Conservation (phyloP, 1,140 invertebrate genomes). For the Bombus affinis region DNA sequence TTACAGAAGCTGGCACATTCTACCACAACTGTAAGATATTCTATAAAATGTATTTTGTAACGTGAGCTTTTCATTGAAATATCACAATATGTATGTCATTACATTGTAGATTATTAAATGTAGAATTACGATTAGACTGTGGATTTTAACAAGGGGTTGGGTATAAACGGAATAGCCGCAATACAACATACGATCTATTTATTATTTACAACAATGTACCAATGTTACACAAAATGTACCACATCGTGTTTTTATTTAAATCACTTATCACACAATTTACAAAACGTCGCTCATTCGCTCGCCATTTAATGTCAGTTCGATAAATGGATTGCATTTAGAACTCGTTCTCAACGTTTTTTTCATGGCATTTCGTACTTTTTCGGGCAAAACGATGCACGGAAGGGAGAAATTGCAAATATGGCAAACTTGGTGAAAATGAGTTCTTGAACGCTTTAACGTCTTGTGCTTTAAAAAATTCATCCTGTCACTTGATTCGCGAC, state of each 20-base stretch:
- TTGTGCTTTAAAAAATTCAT: not conserved
- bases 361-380: not conserved
- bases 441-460: not conserved
- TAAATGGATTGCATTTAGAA: slow-evolving; percentile 48
- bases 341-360: slow-evolving; percentile 21
- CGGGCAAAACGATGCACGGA: not conserved
- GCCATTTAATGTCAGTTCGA: slow-evolving; percentile 33
- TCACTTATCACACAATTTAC: slow-evolving; percentile 73
- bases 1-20: no score
- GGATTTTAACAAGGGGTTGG: rapidly evolving
- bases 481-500: not conserved
- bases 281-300: slow-evolving; percentile 64
- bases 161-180: not conserved
- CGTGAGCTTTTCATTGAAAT: not conserved
- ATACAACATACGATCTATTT: slow-evolving; percentile 73
- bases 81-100: not conserved
- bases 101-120: not conserved
- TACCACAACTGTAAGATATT: no score
- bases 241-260: slow-evolving; percentile 64
- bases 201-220: slow-evolving; percentile 76
- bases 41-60: no score
- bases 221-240: slow-evolving; percentile 66
- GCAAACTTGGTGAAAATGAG: not conserved
- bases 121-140: not conserved
- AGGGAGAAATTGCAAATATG: not conserved